phyloP scores from a whole-genome alignment of 2,797 vertebrate genomes.

The Molothrus ater region DNA sequence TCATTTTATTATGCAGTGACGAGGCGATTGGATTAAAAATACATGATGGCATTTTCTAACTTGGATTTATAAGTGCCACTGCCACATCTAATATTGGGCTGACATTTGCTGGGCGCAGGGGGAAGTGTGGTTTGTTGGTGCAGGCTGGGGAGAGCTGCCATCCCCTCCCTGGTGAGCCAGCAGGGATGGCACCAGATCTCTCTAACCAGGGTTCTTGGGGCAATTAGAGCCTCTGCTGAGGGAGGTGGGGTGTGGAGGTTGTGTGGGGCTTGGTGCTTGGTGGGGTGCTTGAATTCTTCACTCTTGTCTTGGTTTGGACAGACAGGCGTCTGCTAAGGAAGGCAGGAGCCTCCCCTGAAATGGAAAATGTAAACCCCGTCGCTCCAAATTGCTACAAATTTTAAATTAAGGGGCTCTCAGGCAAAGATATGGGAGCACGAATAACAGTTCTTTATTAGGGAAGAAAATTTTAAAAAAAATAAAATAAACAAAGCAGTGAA shows the following conservation, averaged over 20 bases:
- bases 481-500: too few species aligned
- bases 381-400: too few species aligned
- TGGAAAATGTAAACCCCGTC: too few species aligned
- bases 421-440: too few species aligned
- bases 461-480: too few species aligned
- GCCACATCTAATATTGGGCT: slow-evolving; percentile 50
- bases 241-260: background rate
- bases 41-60: slow-evolving; percentile 76
- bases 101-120: slow-evolving; percentile 56
- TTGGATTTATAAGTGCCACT: slow-evolving; percentile 40
- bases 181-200: background rate
- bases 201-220: accelerated
- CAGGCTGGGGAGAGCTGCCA: background rate
- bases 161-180: background rate
- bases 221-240: background rate
- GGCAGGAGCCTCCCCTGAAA: too few species aligned
- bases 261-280: background rate
- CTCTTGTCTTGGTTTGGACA: background rate
- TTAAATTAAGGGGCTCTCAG: too few species aligned
- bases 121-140: slow-evolving; percentile 42
- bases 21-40: slow-evolving; percentile 76
- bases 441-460: too few species aligned
- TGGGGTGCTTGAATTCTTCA: background rate
- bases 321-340: too few species aligned
- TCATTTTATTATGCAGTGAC: slow-evolving; percentile 71